Base-by-base conservation (phyloP, 2,797 vertebrate genomes). In the Rhinichthys osculus region DNA sequence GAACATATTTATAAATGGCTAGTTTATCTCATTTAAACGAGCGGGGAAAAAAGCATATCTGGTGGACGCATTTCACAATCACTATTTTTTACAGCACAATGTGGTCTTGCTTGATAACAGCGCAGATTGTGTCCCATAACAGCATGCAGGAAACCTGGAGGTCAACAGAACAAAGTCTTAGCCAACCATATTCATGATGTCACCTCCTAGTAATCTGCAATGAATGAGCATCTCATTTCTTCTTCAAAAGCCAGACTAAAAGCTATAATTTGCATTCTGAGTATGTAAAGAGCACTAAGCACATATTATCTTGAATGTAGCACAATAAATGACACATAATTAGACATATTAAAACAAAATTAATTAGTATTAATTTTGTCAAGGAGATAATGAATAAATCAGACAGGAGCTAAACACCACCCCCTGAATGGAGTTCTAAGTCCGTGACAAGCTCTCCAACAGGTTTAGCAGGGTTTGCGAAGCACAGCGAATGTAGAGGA, bases 391-490 rank as follows among this genome's bases (percentile, higher is more conserved):
- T 70, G 17, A 70, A 57, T 35, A 16, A 79, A 74, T 64, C 30
- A 80, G 21, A 44, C 21, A 38, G 69, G n/a, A 30, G 57, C 40
- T 84, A 57, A 80, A 78, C 87, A 19, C 76, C 87, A 17, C 87
- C 88, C 85, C 57, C 44, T 47, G 30, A 82, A 47, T 52, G 19
- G 52, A 87, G 89, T 86, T 69, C 33, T 59, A 79, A 82, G 70
- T 64, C 81, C 86, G 87, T 80, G 67, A 84, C 78, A 79, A 81
- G 86, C 88, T 91, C 91, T 90, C 76, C 87, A 85, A 94, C 95
- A 93, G 93, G 94, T 95, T 95, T 89, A 90, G 87, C 93, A 47
- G 85, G 93, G 91, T 92, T 81, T 86, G 78, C 87, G 19, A 62
- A 83, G 62, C 14, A 38, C 50, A 88, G 74, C 23, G 7, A 33